Evolutionary conservation across 2,888 invertebrate species (phyloP), one percentile per base, ranked within the genome.

Genomic region (Calliphora vomitoria): DNA sequence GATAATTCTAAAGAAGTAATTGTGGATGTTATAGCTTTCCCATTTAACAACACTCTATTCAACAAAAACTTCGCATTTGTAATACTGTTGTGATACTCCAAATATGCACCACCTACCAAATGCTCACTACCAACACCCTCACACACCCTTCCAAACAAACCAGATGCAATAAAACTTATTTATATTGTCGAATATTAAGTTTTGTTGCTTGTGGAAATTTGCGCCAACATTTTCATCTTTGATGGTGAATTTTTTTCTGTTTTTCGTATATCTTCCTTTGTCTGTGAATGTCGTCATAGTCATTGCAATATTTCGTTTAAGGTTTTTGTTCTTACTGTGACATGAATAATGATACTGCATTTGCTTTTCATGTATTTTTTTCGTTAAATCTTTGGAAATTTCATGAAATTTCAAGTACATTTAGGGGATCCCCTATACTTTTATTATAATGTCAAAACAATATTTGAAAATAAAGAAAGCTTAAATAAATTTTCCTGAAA

Each of bases 291-390:
- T 47, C 44, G 20, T 58, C 44, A 13, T 15, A 11, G 58, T 68
- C 75, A n/a, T 18, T 75, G 44, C 20, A 53, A 55, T 62, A 35
- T n/a, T 60, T 75, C n/a, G 44, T 8, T 64, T 15, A 3, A 5
- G 31, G 0, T 50, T 84, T 78, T 72, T 1, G 15, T 25, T 44
- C 60, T 69, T 60, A 1, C 47, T 62, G 62, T 69, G 84, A 84
- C 62, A 76, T 81, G 85, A 85, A 81, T 85, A 85, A 85, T 81
- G 81, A 81, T 71, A 62, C 38, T 31, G 64, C 75, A 81, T 64
- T 71, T 79, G 3, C n/a, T 76, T 47, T 83, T 38, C 64, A 15
- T 8, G 8, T 47, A 60, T 20, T 8, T 35, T 62, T 5, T 58
- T 44, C 18, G 5, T 69, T 44, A 31, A 47, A 10, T 41, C 41